Conservation (phyloP, 2,113 vertebrate species). For the Physeter macrocephalus region DNA sequence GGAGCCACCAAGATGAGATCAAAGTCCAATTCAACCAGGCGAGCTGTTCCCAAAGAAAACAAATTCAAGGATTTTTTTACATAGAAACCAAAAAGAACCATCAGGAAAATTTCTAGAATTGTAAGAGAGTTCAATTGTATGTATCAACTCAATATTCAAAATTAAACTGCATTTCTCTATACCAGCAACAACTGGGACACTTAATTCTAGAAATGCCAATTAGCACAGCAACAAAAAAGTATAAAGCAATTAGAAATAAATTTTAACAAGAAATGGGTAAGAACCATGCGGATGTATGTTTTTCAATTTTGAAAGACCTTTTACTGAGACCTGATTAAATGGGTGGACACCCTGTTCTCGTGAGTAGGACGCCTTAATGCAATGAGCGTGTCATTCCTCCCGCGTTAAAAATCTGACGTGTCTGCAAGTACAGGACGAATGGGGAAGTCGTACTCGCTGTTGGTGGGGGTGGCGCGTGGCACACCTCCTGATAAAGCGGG, state of each 20-base stretch:
- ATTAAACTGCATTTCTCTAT: not conserved
- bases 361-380: not conserved
- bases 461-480: rapidly evolving
- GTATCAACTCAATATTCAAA: rapidly evolving
- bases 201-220: not conserved
- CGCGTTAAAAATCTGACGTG: rapidly evolving
- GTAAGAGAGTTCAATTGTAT: not conserved
- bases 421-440: not conserved
- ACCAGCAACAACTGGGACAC: too few relatives aligned
- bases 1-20: not conserved
- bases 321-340: not conserved
- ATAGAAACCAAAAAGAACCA: not conserved
- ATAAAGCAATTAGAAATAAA: not conserved
- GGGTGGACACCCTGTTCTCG: rapidly evolving
- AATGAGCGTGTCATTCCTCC: not conserved
- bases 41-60: not conserved
- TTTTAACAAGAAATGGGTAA: not conserved
- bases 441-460: not conserved
- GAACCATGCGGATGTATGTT: not conserved
- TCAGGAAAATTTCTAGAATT: not conserved
- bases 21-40: too few relatives aligned
- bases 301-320: not conserved
- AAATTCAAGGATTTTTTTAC: rapidly evolving
- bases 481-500: not conserved
- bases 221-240: not conserved